These are phyloP conservation scores for Paragorgia papillata DNA, from an alignment of 92 coral and sea anemone species.

Conservation along the genomic window DNA sequence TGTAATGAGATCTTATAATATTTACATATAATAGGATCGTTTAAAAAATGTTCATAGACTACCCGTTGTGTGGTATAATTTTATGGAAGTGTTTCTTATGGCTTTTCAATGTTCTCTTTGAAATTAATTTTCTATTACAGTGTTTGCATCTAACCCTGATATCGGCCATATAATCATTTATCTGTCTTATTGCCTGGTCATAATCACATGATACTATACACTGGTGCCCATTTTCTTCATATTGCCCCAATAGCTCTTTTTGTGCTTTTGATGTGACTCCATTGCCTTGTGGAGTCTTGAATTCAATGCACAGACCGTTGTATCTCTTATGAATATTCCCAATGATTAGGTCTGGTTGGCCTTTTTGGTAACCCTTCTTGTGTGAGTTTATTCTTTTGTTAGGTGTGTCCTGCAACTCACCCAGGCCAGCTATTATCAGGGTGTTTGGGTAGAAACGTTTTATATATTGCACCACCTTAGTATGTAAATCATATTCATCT, in stretches of 20 bases:
- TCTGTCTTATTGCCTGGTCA: too few relatives aligned
- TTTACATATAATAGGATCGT: too few relatives aligned
- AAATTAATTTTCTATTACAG: too few relatives aligned
- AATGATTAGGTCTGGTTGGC: constrained; percentile 36
- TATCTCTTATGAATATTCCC: constrained; percentile 4
- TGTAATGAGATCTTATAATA: too few relatives aligned
- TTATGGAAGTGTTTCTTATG: too few relatives aligned
- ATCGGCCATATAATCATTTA: too few relatives aligned
- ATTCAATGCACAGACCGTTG: constrained; percentile 17
- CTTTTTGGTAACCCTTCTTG: constrained; percentile 33
- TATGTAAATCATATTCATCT: constrained; percentile 44
- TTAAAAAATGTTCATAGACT: too few relatives aligned
- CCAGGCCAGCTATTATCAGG: constrained; percentile 23
- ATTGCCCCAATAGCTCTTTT: constrained; percentile 6
- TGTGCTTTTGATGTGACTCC: constrained; percentile 12
- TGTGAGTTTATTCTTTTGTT: background rate
- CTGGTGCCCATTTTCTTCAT: constrained; percentile 15
- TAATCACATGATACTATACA: too few relatives aligned
- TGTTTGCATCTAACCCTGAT: too few relatives aligned
- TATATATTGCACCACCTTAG: constrained; percentile 28
- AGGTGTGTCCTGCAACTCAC: constrained; percentile 30
- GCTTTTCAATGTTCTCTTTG: too few relatives aligned
- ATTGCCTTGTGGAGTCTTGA: constrained; percentile 23
- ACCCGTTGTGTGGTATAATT: too few relatives aligned
- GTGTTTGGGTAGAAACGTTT: constrained; percentile 6